Percentiles rank a stretch among this genome's conserved stretches.
Evolutionary conservation across 2,113 vertebrate species (phyloP).

Genomic region (Mellivora capensis): DNA sequence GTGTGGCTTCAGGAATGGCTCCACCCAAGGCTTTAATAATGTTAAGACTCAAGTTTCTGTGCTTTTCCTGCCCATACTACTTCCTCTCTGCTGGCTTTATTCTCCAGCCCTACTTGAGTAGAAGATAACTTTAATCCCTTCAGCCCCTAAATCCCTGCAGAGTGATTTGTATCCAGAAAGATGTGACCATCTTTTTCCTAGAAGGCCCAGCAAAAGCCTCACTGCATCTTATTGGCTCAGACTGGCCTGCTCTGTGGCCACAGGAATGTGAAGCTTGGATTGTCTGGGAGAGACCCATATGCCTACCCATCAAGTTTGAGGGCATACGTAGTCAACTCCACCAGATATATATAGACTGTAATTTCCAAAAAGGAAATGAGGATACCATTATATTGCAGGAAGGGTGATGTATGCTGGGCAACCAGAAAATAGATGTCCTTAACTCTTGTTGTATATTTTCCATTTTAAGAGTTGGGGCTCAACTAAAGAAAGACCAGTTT

Average conservation of each 20-base stretch:
- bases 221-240: background rate
- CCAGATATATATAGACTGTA: background rate
- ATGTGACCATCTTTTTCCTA: background rate
- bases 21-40: background rate
- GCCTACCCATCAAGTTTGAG: background rate
- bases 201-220: background rate
- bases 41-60: background rate
- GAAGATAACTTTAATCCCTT: background rate
- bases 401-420: background rate
- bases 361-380: background rate
- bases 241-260: background rate
- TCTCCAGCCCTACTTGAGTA: background rate
- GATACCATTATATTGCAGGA: background rate
- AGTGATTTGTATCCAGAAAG: background rate
- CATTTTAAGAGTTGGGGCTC: background rate
- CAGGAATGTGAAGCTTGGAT: background rate
- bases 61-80: background rate
- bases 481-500: conserved; percentile 7
- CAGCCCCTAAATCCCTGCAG: background rate
- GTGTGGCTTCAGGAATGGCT: background rate
- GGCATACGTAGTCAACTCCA: background rate
- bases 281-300: background rate
- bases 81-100: background rate
- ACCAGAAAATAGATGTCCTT: background rate
- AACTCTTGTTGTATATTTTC: background rate